Evolutionary conservation across 2,113 vertebrate genomes (phyloP), one percentile per base, ranked within the genome.

Genomic region (Sclerurus mexicanus): DNA sequence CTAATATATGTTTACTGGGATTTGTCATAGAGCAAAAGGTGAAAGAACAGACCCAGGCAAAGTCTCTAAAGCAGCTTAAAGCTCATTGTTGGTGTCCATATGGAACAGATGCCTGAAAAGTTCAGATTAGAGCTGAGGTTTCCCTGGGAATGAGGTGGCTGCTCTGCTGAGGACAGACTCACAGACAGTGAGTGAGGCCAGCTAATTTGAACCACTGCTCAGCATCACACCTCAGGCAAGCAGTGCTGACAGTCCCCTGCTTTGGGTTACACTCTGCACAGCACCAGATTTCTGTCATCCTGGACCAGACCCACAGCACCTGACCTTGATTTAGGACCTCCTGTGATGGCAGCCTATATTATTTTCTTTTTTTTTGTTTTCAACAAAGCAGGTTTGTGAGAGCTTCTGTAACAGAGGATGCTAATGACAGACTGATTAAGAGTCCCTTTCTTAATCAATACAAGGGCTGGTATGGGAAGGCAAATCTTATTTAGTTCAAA

Each of bases 1-100:
- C 21, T 76, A 59, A 42, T 42, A 52, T 35, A 21, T 4, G 0
- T 58, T 78, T 19, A 40, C 9, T 68, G 44, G n/a, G 59, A 93
- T 83, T 93, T 89, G 50, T 83, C 42, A 67, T 7, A 78, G 67
- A 89, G 50, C 56, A 89, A 72, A 86, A 87, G 44, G 53, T 89
- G 25, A 91, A 87, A 83, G 71, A 91, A 8, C 19, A 84, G 28
- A 89, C 59, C 30, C 40, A 73, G 73, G 42, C 58, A 24, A 46
- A 49, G 24, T 31, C 62, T 90, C 31, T 71, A 42, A 85, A 7
- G 53, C 24, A 68, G 72, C 52, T 88, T 75, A 56, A 79, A 72
- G 42, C 11, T 79, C 67, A 8, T 15, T 39, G 37, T 20, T 69
- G 74, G 22, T 76, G 52, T 52, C 46, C 35, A 24, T 40, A n/a